A percentile compares a stretch with the other conserved stretches of the same genome.
Evolutionary conservation across 2,888 invertebrate species (phyloP).

Genomic region (Congeria kusceri): DNA sequence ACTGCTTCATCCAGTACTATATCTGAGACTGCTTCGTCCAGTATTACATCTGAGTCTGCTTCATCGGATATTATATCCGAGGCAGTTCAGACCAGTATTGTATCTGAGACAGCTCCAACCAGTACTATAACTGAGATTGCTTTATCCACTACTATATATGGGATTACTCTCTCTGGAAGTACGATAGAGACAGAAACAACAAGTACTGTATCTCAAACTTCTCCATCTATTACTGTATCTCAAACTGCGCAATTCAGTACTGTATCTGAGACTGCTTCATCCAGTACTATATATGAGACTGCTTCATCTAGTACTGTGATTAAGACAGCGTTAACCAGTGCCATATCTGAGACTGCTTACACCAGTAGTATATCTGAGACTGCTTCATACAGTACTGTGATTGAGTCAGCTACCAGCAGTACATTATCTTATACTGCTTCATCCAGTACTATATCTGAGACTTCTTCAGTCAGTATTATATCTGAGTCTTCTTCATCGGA

Average conservation of each 20-base stretch:
- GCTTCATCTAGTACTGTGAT: too few species aligned
- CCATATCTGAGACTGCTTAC: too few species aligned
- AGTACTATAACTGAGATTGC: neutral
- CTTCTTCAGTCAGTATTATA: neutral
- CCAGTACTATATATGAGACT: too few species aligned
- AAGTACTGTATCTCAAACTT: too few species aligned
- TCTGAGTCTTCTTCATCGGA: neutral
- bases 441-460: neutral
- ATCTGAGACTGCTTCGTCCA: neutral
- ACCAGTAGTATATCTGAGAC: neutral
- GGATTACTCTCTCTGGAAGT: too few species aligned
- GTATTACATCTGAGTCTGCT: neutral
- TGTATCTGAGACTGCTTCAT: too few species aligned
- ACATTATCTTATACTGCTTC: neutral
- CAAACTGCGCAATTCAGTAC: too few species aligned
- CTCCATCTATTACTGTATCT: too few species aligned
- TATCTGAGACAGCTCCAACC: neutral
- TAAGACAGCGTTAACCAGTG: too few species aligned
- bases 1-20: neutral
- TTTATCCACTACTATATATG: too few species aligned
- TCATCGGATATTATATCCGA: neutral
- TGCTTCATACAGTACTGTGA: neutral
- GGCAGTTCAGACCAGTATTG: neutral
- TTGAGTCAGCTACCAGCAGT: neutral
- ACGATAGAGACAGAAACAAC: too few species aligned